A percentile compares a stretch with the other conserved stretches of the same genome.
Evolutionary conservation across 2,797 vertebrate species (phyloP).

Genomic region (Huso huso): DNA sequence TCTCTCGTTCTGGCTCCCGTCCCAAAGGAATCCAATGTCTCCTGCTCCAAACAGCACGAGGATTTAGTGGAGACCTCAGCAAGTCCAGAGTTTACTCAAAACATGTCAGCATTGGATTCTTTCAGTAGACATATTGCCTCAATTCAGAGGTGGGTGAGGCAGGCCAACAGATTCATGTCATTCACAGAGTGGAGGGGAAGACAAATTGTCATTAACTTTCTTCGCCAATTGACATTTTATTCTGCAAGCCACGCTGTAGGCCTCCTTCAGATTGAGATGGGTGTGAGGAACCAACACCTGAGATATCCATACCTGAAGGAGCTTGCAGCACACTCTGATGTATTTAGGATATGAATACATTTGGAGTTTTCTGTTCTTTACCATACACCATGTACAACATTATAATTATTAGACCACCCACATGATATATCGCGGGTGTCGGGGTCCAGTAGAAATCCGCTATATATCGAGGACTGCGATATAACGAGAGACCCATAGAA

Average conservation of each 20-base stretch:
- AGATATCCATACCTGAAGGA: slow-evolving; percentile 4
- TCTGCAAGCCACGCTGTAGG: slow-evolving; percentile 17
- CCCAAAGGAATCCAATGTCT: neutral
- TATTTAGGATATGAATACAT: neutral
- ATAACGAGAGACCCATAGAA: too few species aligned
- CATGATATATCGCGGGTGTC: too few species aligned
- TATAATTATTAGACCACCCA: too few species aligned
- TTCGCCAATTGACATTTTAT: slow-evolving; percentile 20
- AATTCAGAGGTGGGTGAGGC: slow-evolving; percentile 17
- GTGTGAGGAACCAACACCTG: neutral
- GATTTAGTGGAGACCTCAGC: slow-evolving; percentile 21
- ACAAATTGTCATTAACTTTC: slow-evolving; percentile 28
- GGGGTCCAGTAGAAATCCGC: too few species aligned
- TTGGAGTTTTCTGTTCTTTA: too few species aligned
- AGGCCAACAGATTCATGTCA: slow-evolving; percentile 28
- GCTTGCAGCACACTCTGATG: neutral
- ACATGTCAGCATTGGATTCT: slow-evolving; percentile 31
- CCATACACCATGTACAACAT: too few species aligned
- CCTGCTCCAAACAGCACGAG: neutral
- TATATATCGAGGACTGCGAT: too few species aligned
- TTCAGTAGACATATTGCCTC: slow-evolving; percentile 19
- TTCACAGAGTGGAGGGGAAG: slow-evolving; percentile 22
- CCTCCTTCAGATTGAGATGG: slow-evolving; percentile 17
- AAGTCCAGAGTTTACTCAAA: slow-evolving; percentile 23
- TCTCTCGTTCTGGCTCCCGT: neutral